phyloP scores from a whole-genome alignment of 1,140 invertebrate species.

The Listronotus bonariensis region DNA sequence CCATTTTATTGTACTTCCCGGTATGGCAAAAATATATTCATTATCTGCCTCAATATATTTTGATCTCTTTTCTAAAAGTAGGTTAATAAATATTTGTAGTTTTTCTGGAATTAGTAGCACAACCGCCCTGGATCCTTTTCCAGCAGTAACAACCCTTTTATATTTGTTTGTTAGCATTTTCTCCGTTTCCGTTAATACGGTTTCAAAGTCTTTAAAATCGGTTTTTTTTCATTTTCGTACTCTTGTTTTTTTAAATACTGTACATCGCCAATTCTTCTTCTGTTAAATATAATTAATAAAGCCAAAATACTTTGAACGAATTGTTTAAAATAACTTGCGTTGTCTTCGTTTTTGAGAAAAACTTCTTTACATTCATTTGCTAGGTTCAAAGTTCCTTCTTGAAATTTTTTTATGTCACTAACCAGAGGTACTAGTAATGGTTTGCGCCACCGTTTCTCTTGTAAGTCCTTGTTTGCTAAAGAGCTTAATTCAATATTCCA shows the following conservation, averaged over 20 bases:
- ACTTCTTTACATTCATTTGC: conserved; percentile 19
- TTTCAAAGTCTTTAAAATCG: conserved; percentile 40
- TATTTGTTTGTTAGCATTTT: conserved; percentile 28
- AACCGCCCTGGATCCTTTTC: conserved; percentile 35
- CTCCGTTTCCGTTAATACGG: conserved; percentile 22
- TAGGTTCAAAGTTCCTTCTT: conserved; percentile 26
- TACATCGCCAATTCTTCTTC: conserved; percentile 42
- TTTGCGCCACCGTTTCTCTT: conserved; percentile 41
- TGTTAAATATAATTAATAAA: conserved; percentile 41
- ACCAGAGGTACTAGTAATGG: conserved; percentile 39
- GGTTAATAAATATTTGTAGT: conserved; percentile 26
- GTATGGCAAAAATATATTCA: conserved; percentile 36
- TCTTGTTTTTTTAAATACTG: conserved; percentile 42
- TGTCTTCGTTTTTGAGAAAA: conserved; percentile 23
- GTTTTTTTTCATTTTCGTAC: conserved; percentile 29
- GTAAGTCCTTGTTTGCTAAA: conserved; percentile 40
- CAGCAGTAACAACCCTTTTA: conserved; percentile 37
- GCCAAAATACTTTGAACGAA: conserved; percentile 25
- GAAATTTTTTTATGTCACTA: conserved; percentile 33
- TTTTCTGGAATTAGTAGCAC: conserved; percentile 34
- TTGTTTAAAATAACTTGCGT: conserved; percentile 19
- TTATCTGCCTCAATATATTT: conserved; percentile 6
- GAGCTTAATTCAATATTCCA: conserved; percentile 38
- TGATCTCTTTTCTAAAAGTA: conserved; percentile 4
- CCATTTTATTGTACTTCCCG: conserved; percentile 32